A percentile compares a stretch with the other conserved stretches of the same genome.
Evolutionary conservation across 2,797 vertebrate species (phyloP).

Genomic region (Phrynocephalus guinanensis): DNA sequence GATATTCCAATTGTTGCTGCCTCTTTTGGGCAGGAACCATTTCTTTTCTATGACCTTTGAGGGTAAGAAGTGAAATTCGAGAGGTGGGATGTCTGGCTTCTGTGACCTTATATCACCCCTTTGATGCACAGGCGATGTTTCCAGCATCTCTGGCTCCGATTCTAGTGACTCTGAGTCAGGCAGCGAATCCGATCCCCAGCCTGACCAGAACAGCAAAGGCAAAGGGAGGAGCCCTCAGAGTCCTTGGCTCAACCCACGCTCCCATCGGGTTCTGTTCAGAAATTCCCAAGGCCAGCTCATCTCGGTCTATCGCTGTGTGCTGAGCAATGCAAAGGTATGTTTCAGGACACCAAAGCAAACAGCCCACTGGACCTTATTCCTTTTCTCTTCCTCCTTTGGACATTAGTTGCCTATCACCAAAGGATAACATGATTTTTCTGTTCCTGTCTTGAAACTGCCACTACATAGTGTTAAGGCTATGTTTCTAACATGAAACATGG

Average conservation of each 20-base stretch:
- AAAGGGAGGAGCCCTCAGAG: background rate
- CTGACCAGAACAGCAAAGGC: slow-evolving; percentile 40
- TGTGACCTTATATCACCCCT: background rate
- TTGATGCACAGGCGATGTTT: slow-evolving; percentile 86
- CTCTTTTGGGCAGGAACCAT: background rate
- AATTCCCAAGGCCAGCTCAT: slow-evolving; percentile 86
- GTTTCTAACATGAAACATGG: background rate
- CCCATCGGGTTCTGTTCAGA: slow-evolving; percentile 84
- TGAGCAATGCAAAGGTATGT: slow-evolving; percentile 84
- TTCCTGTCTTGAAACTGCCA: background rate
- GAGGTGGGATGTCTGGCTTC: background rate
- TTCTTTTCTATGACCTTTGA: background rate
- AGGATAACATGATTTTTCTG: background rate
- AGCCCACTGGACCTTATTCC: background rate
- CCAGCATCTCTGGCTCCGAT: slow-evolving; percentile 95
- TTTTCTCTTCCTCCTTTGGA: background rate
- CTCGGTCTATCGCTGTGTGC: slow-evolving; percentile 83
- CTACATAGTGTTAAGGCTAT: background rate
- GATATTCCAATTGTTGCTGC: background rate
- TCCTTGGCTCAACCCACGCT: slow-evolving; percentile 35
- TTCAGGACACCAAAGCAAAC: background rate
- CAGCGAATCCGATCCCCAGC: slow-evolving; percentile 66
- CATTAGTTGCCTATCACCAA: background rate
- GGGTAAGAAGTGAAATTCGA: background rate
- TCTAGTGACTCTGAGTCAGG: slow-evolving; percentile 78